Percentiles rank a stretch among this genome's conserved stretches.
These are phyloP conservation scores for Macrosteles quadrilineatus DNA, from an alignment of 1,140 invertebrate species.

Conservation along the genomic window DNA sequence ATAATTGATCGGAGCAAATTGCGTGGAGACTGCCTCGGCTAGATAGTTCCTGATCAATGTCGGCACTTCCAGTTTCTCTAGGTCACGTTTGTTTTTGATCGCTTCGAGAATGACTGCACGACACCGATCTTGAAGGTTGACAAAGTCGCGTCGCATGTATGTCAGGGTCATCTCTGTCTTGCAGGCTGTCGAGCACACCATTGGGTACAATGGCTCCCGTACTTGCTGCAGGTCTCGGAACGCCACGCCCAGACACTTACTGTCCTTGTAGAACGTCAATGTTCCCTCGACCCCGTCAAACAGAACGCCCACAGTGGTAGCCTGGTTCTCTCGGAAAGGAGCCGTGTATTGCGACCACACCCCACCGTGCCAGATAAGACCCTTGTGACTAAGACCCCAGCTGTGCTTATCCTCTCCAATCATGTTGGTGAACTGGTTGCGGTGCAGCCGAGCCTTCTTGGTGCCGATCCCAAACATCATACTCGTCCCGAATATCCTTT, in stretches of 20 bases:
- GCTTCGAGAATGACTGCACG: slow-evolving; percentile 57
- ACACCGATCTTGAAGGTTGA: slow-evolving; percentile 66
- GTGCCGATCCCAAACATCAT: slow-evolving; percentile 79
- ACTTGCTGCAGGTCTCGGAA: slow-evolving; percentile 58
- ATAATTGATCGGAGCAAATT: slow-evolving; percentile 25
- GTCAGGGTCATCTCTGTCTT: slow-evolving; percentile 71
- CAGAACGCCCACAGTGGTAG: slow-evolving; percentile 64
- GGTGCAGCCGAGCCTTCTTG: slow-evolving; percentile 60
- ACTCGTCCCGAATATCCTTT: slow-evolving; percentile 71
- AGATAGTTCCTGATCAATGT: slow-evolving; percentile 54
- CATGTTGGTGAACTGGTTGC: slow-evolving; percentile 67
- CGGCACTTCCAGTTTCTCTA: slow-evolving; percentile 55
- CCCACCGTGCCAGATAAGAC: slow-evolving; percentile 68
- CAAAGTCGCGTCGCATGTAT: slow-evolving; percentile 60
- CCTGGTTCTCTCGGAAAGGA: slow-evolving; percentile 68
- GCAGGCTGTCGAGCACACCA: slow-evolving; percentile 71
- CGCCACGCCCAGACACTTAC: slow-evolving; percentile 59
- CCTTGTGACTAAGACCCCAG: slow-evolving; percentile 76
- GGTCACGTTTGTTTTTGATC: slow-evolving; percentile 48
- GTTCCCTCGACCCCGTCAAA: slow-evolving; percentile 70
- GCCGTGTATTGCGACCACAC: slow-evolving; percentile 62
- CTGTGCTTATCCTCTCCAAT: slow-evolving; percentile 69
- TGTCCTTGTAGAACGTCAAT: slow-evolving; percentile 73
- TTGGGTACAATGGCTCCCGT: slow-evolving; percentile 66
- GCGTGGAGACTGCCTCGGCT: slow-evolving; percentile 49